These are phyloP conservation scores for Lindbergichthys nudifrons DNA, from an alignment of 2,797 vertebrate species.

Conservation along the genomic window DNA sequence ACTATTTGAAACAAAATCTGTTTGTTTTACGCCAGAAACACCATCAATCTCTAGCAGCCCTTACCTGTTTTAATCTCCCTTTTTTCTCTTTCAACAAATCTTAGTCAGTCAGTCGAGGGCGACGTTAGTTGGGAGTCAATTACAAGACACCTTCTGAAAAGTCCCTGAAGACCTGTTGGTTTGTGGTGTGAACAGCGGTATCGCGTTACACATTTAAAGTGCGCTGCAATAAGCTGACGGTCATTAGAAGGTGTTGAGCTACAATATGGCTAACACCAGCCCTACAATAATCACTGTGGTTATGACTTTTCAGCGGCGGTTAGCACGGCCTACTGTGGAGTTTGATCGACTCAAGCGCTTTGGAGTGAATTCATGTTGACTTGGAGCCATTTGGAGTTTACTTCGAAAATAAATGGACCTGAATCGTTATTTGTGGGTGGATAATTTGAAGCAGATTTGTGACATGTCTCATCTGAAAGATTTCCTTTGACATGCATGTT, in stretches of 20 bases:
- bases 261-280: conserved; percentile 55
- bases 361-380: conserved; percentile 45
- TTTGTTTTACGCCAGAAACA: conserved; percentile 29
- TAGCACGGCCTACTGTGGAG: conserved; percentile 40
- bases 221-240: conserved; percentile 43
- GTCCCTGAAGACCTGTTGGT: conserved; percentile 67
- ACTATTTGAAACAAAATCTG: conserved; percentile 34
- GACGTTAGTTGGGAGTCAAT: conserved; percentile 55
- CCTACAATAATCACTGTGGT: conserved; percentile 62
- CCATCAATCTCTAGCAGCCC: conserved; percentile 21
- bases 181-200: conserved; percentile 67
- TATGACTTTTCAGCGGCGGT: conserved; percentile 65
- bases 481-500: not conserved
- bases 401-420: conserved; percentile 27
- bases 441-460: conserved; percentile 49
- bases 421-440: conserved; percentile 28
- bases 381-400: conserved; percentile 38
- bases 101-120: conserved; percentile 21
- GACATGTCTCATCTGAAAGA: conserved; percentile 15
- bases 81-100: conserved; percentile 52
- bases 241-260: conserved; percentile 72
- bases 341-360: conserved; percentile 39
- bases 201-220: conserved; percentile 57
- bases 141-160: conserved; percentile 61
- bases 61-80: conserved; percentile 16